A percentile compares a stretch with the other conserved stretches of the same genome.
phyloP scores from a whole-genome alignment of 2,113 vertebrate genomes.

The Passer domesticus region DNA sequence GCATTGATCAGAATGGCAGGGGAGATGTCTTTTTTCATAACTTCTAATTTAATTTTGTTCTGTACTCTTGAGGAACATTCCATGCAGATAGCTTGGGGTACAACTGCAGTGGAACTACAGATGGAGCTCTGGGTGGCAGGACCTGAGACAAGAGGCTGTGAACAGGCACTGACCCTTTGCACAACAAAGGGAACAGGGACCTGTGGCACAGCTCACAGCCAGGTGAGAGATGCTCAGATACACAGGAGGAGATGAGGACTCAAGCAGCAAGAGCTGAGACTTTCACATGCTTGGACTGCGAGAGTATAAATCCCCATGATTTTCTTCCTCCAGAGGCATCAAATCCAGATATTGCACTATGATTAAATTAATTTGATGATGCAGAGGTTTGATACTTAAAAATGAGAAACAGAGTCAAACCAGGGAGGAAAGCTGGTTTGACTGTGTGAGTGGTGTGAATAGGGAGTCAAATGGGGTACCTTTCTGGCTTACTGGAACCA shows the following conservation, averaged over 20 bases:
- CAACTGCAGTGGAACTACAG: neutral
- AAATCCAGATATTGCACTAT: neutral
- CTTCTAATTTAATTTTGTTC: neutral
- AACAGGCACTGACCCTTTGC: neutral
- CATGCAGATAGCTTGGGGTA: too few relatives aligned
- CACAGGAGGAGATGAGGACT: neutral
- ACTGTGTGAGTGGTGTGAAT: neutral
- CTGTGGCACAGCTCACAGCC: neutral
- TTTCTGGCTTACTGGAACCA: neutral
- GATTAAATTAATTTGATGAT: neutral
- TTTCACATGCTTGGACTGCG: accelerated
- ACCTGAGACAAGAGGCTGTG: neutral
- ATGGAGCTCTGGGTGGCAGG: neutral
- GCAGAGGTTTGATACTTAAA: neutral
- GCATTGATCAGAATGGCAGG: neutral
- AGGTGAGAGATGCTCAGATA: neutral
- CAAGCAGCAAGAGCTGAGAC: neutral
- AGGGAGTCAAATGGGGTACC: neutral
- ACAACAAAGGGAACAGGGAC: accelerated
- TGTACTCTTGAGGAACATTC: neutral
- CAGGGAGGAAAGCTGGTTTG: neutral
- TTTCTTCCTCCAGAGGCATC: neutral
- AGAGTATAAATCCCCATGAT: neutral
- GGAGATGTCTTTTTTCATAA: neutral
- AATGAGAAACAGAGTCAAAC: neutral